These are phyloP conservation scores for Lates japonicus DNA, from an alignment of 2,797 vertebrate species.

Conservation along the genomic window DNA sequence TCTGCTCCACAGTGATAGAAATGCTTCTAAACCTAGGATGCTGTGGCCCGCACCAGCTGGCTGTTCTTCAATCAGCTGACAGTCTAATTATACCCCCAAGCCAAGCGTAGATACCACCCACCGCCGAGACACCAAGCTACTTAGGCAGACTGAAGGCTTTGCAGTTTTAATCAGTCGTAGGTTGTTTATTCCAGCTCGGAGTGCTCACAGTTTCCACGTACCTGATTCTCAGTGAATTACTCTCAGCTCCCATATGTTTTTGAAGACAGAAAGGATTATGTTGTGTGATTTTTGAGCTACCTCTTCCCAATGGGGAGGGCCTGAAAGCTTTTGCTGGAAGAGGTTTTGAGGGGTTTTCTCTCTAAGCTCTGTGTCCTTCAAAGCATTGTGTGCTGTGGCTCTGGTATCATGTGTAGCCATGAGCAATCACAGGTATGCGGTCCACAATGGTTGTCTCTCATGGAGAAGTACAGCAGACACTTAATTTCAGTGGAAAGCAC, in stretches of 20 bases:
- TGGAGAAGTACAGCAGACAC: slow-evolving; percentile 23
- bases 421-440: slow-evolving; percentile 73
- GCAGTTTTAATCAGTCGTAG: slow-evolving; percentile 72
- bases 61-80: slow-evolving; percentile 65
- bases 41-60: slow-evolving; percentile 74
- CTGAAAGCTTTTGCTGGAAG: slow-evolving; percentile 37
- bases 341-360: slow-evolving; percentile 22
- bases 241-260: slow-evolving; percentile 43
- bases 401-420: slow-evolving; percentile 64
- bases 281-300: slow-evolving; percentile 18
- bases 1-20: slow-evolving; percentile 59
- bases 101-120: slow-evolving; percentile 63
- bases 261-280: slow-evolving; percentile 56
- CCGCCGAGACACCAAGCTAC: slow-evolving; percentile 70
- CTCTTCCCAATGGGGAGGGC: slow-evolving; percentile 18
- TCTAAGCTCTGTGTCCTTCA: slow-evolving; percentile 67
- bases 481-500: slow-evolving; percentile 18
- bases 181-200: slow-evolving; percentile 58
- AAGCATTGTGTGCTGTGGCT: slow-evolving; percentile 58
- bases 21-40: slow-evolving; percentile 59
- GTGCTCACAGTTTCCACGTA: slow-evolving; percentile 42
- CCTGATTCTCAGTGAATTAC: slow-evolving; percentile 47
- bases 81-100: slow-evolving; percentile 64
- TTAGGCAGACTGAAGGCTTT: slow-evolving; percentile 76
- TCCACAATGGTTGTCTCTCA: slow-evolving; percentile 60